Evolutionary conservation across 1,140 invertebrate genomes (phyloP), one percentile per base, ranked within the genome.

Genomic region (Hermetia illucens): DNA sequence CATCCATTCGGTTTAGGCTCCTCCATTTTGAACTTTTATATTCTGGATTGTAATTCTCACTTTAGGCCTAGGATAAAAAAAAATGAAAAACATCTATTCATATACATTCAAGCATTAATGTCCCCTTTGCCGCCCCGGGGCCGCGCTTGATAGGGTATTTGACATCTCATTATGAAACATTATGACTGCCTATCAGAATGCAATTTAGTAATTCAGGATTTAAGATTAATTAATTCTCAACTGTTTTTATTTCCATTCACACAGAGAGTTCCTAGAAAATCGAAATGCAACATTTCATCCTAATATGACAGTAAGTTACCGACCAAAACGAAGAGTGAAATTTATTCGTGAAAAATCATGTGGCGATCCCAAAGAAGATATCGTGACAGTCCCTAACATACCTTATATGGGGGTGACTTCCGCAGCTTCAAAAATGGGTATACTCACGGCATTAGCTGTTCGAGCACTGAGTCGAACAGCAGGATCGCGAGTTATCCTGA

Each of bases 261-360:
- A 12, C 47, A 85, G 79, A 49, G 82, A 87, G 62, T 52, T 67
- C 25, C 60, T 85, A 41, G 65, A 67, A 34, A 79, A 86, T 42
- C 53, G 65, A 9, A 74, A 85, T 39, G 52, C 79, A 1, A 69
- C 68, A 12, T 78, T 76, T 48, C 71, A 85, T 46, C 63, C 71
- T 4, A 86, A 88, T 52, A 75, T 74, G 0, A 89, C 85, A 1
- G 56, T 94, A 10, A 72, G 79, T 0, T 93, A 78, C 45, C 63
- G 65, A 5, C 84, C 89, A 9, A 70, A 54, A 2, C 69, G 83
- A 34, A 64, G 52, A 2, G 68, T 81, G 19, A 44, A 63, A n/a
- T 87, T 81, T 56, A 50, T 74, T 2, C 72, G 59, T 5, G 75
- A 82, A 21, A 59, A 71, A 48, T 92, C 88, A 0, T 52, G 75